These are phyloP conservation scores for Actias luna DNA, from an alignment of 2,888 invertebrate genomes.

Conservation along the genomic window DNA sequence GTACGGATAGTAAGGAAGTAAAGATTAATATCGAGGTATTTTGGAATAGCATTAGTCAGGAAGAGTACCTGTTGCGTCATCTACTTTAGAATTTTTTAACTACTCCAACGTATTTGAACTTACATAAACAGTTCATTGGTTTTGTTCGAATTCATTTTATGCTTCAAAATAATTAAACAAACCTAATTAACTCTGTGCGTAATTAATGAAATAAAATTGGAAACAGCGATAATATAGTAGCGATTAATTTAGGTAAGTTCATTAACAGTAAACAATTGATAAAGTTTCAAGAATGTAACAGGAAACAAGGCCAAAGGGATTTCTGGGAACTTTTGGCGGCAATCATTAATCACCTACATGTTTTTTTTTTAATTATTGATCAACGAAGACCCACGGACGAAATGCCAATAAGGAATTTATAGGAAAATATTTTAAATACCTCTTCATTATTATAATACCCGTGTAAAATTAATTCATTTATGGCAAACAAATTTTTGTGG, in stretches of 20 bases:
- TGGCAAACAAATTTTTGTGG: too few relatives aligned
- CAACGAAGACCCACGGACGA: background rate
- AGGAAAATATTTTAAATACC: background rate
- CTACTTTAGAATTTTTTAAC: background rate
- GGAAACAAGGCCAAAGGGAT: slow-evolving; percentile 16
- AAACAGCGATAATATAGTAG: background rate
- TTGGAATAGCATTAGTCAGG: background rate
- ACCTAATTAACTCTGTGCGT: background rate
- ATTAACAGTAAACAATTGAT: slow-evolving; percentile 17
- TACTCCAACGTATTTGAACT: background rate
- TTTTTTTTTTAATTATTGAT: background rate
- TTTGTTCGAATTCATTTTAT: background rate
- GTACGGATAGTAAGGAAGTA: too few relatives aligned
- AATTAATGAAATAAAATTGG: background rate
- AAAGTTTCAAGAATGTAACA: slow-evolving; percentile 15
- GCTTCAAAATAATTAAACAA: background rate
- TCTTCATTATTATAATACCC: background rate
- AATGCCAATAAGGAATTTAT: background rate
- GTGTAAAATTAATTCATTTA: too few relatives aligned
- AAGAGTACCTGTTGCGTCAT: background rate
- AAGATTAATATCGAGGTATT: too few relatives aligned
- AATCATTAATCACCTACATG: background rate
- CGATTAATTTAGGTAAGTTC: slow-evolving; percentile 3
- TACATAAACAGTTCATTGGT: background rate
- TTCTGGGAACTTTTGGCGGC: slow-evolving; percentile 18